These are phyloP conservation scores for Chlamydotis undulata DNA, from an alignment of 2,113 vertebrate species.

Conservation along the genomic window DNA sequence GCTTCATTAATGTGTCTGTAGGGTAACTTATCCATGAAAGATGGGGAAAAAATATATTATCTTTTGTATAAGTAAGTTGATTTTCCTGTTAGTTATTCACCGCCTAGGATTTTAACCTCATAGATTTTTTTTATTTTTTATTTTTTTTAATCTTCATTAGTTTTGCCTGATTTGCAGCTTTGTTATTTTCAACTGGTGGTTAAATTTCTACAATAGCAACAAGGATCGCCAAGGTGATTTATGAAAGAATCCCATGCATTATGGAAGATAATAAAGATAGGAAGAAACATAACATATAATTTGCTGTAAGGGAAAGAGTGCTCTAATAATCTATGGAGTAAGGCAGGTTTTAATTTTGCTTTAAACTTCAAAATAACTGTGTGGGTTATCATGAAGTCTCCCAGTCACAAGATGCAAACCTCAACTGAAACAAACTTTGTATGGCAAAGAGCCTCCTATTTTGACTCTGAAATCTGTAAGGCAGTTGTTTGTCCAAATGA, in stretches of 20 bases:
- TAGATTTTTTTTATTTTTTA: neutral
- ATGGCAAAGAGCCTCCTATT: conserved; percentile 1
- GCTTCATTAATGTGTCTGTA: neutral
- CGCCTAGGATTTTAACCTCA: neutral
- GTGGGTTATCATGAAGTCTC: neutral
- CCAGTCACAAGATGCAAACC: neutral
- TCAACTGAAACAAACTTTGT: neutral
- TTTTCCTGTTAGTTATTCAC: neutral
- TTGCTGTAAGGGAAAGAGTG: neutral
- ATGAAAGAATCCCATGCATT: neutral
- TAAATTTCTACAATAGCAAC: neutral
- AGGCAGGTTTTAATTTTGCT: neutral
- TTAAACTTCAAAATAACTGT: neutral
- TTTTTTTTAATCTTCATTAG: neutral
- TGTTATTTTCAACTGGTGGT: neutral
- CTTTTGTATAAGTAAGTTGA: neutral
- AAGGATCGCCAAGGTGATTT: neutral
- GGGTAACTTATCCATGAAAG: neutral
- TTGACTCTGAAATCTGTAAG: conserved; percentile 11
- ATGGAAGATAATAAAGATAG: neutral
- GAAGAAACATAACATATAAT: neutral
- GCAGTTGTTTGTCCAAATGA: neutral
- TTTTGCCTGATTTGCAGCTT: neutral
- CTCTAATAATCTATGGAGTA: neutral
- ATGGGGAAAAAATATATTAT: neutral